Evolutionary conservation across 2,888 invertebrate species (phyloP), one percentile per base, ranked within the genome.

Genomic region (Panopea generosa): DNA sequence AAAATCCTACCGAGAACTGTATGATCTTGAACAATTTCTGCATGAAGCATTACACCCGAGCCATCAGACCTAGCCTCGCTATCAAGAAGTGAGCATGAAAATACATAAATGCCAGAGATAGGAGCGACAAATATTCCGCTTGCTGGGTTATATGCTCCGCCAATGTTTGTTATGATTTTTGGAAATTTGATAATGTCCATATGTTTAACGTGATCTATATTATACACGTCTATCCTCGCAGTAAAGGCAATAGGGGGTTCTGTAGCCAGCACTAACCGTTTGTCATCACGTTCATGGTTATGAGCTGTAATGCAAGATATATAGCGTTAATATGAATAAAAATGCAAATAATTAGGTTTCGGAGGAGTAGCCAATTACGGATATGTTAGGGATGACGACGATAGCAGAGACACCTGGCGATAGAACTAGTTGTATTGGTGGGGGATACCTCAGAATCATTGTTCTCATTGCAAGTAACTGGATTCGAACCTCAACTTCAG

Each of bases 21-120:
- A 4, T 63, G 57, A 20, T 70, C 70, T 24, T 75, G 60, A 2
- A 70, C 61, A 20, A 75, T 61, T 20, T 75, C 70, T 2, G 70
- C 75, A 16, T 75, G 69, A 2, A 70, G 26, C 75, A 75, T 75
- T 3, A 18, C 24, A 7, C 60, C 59, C 4, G 49, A 24, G 3
- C 50, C 49, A 24, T 45, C 56, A 7, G 2, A 3, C 7, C 52
- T 43, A 6, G 63, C 56, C 18, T 40, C 50, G n/a, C 66, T 47
- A 18, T 68, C 74, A 7, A 74, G 38, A 2, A 74, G 26, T 7
- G 74, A 74, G 29, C 74, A 74, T 0, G 62, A 52, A 27, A 74
- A 29, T 26, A 74, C 52, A 33, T 74, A 74, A 2, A 63, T 29
- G 4, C 74, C 68, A 6, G 62, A 27, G 4, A 29, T 27, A 14